Conservation (phyloP, 2,113 vertebrate genomes). For the Otus sunia region DNA sequence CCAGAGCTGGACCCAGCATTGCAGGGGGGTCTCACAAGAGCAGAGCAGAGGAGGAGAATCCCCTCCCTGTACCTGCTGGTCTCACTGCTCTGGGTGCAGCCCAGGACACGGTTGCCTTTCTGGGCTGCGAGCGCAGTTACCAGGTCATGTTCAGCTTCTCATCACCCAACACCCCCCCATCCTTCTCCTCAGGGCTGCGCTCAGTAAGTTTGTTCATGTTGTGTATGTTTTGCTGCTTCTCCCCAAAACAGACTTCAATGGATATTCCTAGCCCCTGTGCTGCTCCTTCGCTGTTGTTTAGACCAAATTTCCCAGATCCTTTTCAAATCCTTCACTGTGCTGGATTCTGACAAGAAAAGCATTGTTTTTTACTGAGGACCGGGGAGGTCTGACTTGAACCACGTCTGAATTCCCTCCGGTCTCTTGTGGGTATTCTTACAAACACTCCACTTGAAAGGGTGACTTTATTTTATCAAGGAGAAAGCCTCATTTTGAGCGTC, state of each 20-base stretch:
- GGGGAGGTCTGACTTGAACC: neutral
- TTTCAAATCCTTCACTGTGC: rapidly evolving
- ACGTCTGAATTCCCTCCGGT: neutral
- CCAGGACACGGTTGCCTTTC: neutral
- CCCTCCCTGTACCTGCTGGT: neutral
- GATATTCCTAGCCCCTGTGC: neutral
- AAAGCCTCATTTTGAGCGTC: neutral
- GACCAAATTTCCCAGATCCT: neutral
- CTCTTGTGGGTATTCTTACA: neutral
- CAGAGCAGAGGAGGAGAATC: neutral
- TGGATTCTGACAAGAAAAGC: neutral
- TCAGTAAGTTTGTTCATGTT: neutral
- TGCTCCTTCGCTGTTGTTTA: neutral
- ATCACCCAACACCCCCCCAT: neutral
- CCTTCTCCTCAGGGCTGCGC: neutral
- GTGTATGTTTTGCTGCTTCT: neutral
- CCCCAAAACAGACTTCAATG: neutral
- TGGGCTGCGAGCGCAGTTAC: neutral
- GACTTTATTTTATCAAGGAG: neutral
- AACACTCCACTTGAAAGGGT: neutral
- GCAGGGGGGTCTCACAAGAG: neutral
- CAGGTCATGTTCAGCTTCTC: neutral
- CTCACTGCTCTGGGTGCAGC: neutral
- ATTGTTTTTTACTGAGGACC: neutral
- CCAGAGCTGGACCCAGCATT: neutral